phyloP scores from a whole-genome alignment of 2,797 vertebrate species.

The Acipenser transmontanus region DNA sequence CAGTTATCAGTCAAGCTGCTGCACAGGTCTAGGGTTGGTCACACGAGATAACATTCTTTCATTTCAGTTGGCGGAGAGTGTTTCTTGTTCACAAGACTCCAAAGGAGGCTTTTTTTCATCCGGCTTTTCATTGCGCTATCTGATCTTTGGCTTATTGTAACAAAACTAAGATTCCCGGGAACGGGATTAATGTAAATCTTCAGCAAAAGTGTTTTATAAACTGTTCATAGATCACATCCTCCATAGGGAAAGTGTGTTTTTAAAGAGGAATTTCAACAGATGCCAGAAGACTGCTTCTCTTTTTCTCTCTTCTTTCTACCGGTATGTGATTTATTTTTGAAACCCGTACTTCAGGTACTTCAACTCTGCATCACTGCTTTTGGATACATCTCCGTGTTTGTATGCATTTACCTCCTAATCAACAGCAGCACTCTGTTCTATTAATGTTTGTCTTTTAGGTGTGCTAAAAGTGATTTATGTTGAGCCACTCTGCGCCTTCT shows the following conservation, averaged over 20 bases:
- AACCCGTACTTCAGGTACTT: conserved; percentile 36
- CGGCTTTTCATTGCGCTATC: conserved; percentile 35
- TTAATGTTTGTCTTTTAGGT: too few relatives aligned
- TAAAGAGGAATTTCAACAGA: conserved; percentile 9
- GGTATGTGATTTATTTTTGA: conserved; percentile 34
- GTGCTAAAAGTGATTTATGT: too few relatives aligned
- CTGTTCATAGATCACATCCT: conserved; percentile 9
- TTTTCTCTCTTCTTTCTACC: conserved; percentile 31
- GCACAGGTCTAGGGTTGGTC: neutral
- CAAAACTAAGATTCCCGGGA: conserved; percentile 43
- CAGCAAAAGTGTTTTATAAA: conserved; percentile 42
- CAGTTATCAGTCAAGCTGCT: neutral
- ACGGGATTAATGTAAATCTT: conserved; percentile 69
- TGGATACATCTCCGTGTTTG: conserved; percentile 28
- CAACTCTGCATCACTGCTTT: conserved; percentile 38
- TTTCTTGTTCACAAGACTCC: conserved; percentile 39
- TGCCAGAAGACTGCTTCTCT: conserved; percentile 44
- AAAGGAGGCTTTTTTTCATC: conserved; percentile 49
- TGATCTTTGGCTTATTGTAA: conserved; percentile 48
- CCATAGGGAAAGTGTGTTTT: too few relatives aligned
- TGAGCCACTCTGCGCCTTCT: too few relatives aligned
- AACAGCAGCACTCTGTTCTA: too few relatives aligned
- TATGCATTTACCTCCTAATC: conserved; percentile 22
- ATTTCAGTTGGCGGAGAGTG: conserved; percentile 42
- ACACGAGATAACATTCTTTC: conserved; percentile 25